Percentiles rank a stretch among this genome's conserved stretches.
Evolutionary conservation across 2,888 invertebrate genomes (phyloP).

Genomic region (Polydrusus tereticollis): DNA sequence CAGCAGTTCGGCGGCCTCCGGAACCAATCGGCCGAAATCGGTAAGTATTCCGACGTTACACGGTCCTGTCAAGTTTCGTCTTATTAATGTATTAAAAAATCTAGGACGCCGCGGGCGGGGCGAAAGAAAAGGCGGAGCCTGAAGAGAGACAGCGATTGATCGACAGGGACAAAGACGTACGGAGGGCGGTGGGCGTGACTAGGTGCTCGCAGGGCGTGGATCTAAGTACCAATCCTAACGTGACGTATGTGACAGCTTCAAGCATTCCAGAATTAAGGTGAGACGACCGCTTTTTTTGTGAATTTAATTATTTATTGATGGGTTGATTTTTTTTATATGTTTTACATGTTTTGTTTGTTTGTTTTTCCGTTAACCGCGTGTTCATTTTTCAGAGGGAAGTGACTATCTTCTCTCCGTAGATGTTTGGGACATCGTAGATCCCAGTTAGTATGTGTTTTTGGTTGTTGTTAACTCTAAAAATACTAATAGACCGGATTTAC

Average conservation of each 20-base stretch:
- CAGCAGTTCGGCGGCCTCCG: slow-evolving; percentile 57
- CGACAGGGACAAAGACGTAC: slow-evolving; percentile 38
- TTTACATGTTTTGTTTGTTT: slow-evolving; percentile 3
- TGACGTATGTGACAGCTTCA: slow-evolving; percentile 62
- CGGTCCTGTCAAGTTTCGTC: too few species aligned
- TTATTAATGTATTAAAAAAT: not conserved
- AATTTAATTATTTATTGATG: not conserved
- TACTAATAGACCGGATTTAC: slow-evolving; percentile 9
- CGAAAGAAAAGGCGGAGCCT: slow-evolving; percentile 14
- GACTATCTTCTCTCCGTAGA: slow-evolving; percentile 46
- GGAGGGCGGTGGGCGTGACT: slow-evolving; percentile 27
- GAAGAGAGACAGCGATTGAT: slow-evolving; percentile 34
- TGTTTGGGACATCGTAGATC: slow-evolving; percentile 37
- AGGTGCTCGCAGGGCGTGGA: slow-evolving; percentile 63
- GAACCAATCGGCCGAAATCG: slow-evolving; percentile 37
- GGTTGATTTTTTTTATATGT: not conserved
- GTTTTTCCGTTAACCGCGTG: not conserved
- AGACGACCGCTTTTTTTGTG: slow-evolving; percentile 37
- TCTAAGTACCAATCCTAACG: slow-evolving; percentile 62
- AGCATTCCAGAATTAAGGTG: slow-evolving; percentile 62
- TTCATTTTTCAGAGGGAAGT: slow-evolving; percentile 45
- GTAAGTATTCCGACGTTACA: too few species aligned
- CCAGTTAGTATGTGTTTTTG: slow-evolving; percentile 43
- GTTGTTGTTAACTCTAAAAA: slow-evolving; percentile 6
- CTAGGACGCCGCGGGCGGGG: slow-evolving; percentile 13